These are phyloP conservation scores for Hemaris fuciformis DNA, from an alignment of 2,888 invertebrate species.

Conservation along the genomic window DNA sequence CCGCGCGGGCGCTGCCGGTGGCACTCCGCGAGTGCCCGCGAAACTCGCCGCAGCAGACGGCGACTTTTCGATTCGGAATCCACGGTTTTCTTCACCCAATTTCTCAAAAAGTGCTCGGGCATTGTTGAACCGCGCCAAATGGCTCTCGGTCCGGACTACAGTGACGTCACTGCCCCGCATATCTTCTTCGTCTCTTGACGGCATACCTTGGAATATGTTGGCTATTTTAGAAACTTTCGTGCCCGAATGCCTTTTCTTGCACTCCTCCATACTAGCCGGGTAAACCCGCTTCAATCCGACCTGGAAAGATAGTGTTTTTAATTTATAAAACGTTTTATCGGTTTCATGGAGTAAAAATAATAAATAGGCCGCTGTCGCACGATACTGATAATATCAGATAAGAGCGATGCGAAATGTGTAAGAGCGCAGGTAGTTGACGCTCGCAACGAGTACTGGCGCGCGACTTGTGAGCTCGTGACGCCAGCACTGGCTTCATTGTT, in stretches of 20 bases:
- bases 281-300: slow-evolving; percentile 76
- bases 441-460: slow-evolving; percentile 55
- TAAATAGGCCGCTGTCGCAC: slow-evolving; percentile 52
- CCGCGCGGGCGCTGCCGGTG: slow-evolving; percentile 77
- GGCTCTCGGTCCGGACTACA: slow-evolving; percentile 92
- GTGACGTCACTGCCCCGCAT: slow-evolving; percentile 83
- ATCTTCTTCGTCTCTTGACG: slow-evolving; percentile 79
- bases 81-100: slow-evolving; percentile 88
- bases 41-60: slow-evolving; percentile 79
- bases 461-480: slow-evolving; percentile 45
- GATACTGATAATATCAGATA: slow-evolving; percentile 63
- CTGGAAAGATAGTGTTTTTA: slow-evolving; percentile 64
- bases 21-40: slow-evolving; percentile 79
- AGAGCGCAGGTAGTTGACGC: slow-evolving; percentile 61
- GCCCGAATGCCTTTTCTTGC: slow-evolving; percentile 84
- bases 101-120: slow-evolving; percentile 96
- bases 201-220: slow-evolving; percentile 92
- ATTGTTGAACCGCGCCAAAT: slow-evolving; percentile 94
- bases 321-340: slow-evolving; percentile 46
- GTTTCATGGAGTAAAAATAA: slow-evolving; percentile 34
- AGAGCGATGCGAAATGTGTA: slow-evolving; percentile 49
- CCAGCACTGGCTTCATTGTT: slow-evolving; percentile 59
- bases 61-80: slow-evolving; percentile 81
- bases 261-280: slow-evolving; percentile 84
- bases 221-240: slow-evolving; percentile 95